Conservation (phyloP, 2,888 invertebrate genomes). For the Tenodera sinensis region DNA sequence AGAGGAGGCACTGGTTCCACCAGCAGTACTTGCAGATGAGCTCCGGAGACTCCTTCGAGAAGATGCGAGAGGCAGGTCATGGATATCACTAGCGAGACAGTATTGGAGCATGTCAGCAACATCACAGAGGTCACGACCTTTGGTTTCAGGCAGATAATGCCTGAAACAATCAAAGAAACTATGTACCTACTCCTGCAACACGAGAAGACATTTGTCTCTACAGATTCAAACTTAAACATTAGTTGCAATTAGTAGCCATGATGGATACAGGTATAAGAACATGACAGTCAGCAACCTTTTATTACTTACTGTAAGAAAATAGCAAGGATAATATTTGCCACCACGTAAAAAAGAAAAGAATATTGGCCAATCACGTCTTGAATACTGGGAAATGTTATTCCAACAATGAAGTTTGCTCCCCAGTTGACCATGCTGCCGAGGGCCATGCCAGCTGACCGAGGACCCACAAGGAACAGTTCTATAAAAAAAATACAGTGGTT, state of each 20-base stretch:
- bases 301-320: slow-evolving; percentile 58
- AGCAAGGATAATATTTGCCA: slow-evolving; percentile 52
- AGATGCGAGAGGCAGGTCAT: background rate
- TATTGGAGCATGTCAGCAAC: slow-evolving; percentile 59
- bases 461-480: slow-evolving; percentile 80
- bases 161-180: slow-evolving; percentile 44
- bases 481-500: slow-evolving; percentile 31
- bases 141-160: slow-evolving; percentile 71
- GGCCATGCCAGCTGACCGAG: slow-evolving; percentile 82
- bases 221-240: background rate
- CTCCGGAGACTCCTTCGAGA: background rate
- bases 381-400: slow-evolving; percentile 69
- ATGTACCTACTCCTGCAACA: background rate
- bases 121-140: slow-evolving; percentile 63
- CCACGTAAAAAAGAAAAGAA: slow-evolving; percentile 76
- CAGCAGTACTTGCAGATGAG: background rate
- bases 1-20: background rate
- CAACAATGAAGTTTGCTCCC: slow-evolving; percentile 83
- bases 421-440: slow-evolving; percentile 84
- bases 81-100: slow-evolving; percentile 48
- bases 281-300: background rate
- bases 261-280: background rate
- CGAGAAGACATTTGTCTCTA: background rate
- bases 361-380: slow-evolving; percentile 61
- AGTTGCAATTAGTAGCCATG: background rate